Evolutionary conservation across 2,888 invertebrate genomes (phyloP).

Genomic region (Hetaerina titia): DNA sequence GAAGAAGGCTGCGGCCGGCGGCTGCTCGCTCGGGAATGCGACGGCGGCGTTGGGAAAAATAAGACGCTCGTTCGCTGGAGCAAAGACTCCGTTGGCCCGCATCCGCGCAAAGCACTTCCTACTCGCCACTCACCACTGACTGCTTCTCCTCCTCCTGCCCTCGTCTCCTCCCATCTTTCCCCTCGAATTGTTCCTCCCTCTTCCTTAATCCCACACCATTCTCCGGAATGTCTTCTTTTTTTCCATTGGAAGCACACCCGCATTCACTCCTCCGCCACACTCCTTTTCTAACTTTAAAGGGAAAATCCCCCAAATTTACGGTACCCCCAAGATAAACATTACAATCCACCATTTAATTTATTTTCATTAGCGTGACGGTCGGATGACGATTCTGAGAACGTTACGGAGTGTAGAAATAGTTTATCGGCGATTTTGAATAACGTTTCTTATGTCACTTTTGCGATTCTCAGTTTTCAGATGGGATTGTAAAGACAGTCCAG

Average conservation of each 20-base stretch:
- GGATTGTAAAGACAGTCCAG: too few relatives aligned
- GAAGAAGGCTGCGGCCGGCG: not conserved
- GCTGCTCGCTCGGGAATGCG: conserved; percentile 46
- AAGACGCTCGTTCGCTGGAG: conserved; percentile 48
- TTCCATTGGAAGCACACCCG: not conserved
- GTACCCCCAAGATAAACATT: not conserved
- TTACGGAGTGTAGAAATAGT: too few relatives aligned
- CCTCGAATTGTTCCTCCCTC: not conserved
- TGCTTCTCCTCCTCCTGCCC: not conserved
- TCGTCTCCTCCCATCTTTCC: not conserved
- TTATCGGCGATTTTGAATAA: too few relatives aligned
- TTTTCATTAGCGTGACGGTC: too few relatives aligned
- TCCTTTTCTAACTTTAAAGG: not conserved
- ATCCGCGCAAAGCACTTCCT: conserved; percentile 55
- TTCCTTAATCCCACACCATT: not conserved
- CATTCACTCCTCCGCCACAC: not conserved
- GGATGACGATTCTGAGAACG: too few relatives aligned
- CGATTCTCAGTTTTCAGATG: too few relatives aligned
- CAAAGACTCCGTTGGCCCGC: conserved; percentile 62
- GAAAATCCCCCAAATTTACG: not conserved
- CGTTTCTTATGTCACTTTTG: too few relatives aligned
- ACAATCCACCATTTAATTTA: too few relatives aligned
- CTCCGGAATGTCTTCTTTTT: not conserved
- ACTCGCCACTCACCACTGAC: conserved; percentile 41
- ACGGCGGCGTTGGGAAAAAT: not conserved